Evolutionary conservation across 2,797 vertebrate species (phyloP), one percentile per base, ranked within the genome.

Genomic region (Hemibagrus guttatus): DNA sequence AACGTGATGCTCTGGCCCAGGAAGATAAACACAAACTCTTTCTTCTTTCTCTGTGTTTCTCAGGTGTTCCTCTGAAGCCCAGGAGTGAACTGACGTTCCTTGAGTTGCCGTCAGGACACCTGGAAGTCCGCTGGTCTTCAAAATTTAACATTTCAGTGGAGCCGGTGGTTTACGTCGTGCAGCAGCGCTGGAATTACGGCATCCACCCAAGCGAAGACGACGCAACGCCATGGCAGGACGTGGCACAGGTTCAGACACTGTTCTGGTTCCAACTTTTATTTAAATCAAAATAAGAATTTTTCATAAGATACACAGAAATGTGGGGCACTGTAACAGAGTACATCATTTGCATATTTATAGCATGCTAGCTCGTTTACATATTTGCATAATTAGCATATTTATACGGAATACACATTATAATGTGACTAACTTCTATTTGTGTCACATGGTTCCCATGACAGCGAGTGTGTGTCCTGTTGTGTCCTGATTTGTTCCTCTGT

Each of bases 81-180:
- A 95, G 98, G 89, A 99, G 98, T 88, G 98, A 99, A 88, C 92
- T 99, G 91, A 95, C 94, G 78, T 99, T 99, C 84, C 82, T 91
- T 72, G 98, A 99, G 91, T 95, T 95, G 89, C 93, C 93, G 0
- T 95, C 96, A 0, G 97, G 97, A 78, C 96, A 96, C 75, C 94
- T 99, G 92, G 97, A 97, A 90, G 95, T 99, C 86, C 97, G 94
- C 86, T 99, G 98, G 98, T 98, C 97, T 78, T 99, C 98, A 8
- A 98, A 97, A 90, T 99, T 98, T 92, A 99, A 99, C 90, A 95
- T 99, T 83, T 99, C 98, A 0, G 97, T 97, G 42, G 98, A 99
- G 84, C 98, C 98, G 0, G 98, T 98, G 64, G 96, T 98, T 58
- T 98, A 99, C 4, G 97, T 99, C 86, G 94, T 99, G 64, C 98